Base-by-base conservation (phyloP, 1,140 invertebrate species). In the Cryptotermes secundus region DNA sequence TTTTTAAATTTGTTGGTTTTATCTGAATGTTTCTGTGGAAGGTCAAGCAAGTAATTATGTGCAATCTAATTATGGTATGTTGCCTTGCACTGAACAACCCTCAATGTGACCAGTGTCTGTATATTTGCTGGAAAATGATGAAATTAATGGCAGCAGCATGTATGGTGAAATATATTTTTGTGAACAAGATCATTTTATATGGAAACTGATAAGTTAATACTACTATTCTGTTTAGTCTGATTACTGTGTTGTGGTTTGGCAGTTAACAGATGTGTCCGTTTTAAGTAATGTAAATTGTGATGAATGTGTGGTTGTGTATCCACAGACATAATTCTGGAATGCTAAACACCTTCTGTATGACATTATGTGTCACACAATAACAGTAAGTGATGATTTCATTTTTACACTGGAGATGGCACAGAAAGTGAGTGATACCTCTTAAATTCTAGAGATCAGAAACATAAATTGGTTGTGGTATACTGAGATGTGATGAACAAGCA, bases 1-100 rank as follows among this genome's bases (percentile, higher is more conserved):
- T 72, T 72, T 72, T 72, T 72, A n/a, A n/a, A 9, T 72, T 72
- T 31, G 12, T 72, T 72, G 59, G 26, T 72, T 31, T 7, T 72
- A 72, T n/a, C n/a, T 31, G 59, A 72, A 72, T 72, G 59, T 72
- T 72, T 72, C 59, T 72, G 59, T 72, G 59, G 59, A 72, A 72
- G 59, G 59, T n/a, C 59, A 14, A 72, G 14, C 59, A 72, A 31
- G n/a, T 72, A 72, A 72, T 72, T 72, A 72, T 72, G 59, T 72
- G 59, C 59, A 72, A 31, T 72, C 59, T 72, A 72, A n/a, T 31
- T 72, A 72, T 72, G 7, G 59, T 72, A 31, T 72, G 59, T 72
- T 72, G 26, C 31, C 1, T n/a, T 6, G 59, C n/a, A 72, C 59
- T 72, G 59, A 72, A 7, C 59, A 72, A 14, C 6, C 14, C 26